These are phyloP conservation scores for Pseudomugil gertrudae DNA, from an alignment of 2,797 vertebrate species.

Conservation along the genomic window DNA sequence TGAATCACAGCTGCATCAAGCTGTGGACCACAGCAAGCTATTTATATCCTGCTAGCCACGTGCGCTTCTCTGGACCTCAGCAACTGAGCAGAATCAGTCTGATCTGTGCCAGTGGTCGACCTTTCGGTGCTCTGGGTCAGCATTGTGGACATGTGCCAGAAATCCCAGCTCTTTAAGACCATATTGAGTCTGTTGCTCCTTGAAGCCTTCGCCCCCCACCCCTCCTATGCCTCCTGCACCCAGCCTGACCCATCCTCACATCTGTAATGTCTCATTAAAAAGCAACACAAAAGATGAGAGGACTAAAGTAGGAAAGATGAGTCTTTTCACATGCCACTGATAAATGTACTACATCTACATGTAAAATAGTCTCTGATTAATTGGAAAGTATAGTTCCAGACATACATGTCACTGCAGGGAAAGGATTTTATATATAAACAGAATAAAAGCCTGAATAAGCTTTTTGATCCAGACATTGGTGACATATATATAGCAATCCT, in stretches of 20 bases:
- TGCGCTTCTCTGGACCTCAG: conserved; percentile 67
- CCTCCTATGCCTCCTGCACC: conserved; percentile 6
- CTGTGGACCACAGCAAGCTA: conserved; percentile 60
- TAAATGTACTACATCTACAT: too few species aligned
- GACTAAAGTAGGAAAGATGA: background rate
- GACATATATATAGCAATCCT: background rate
- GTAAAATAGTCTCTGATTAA: too few species aligned
- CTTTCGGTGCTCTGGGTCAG: conserved; percentile 65
- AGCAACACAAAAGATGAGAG: conserved; percentile 13
- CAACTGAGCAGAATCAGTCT: conserved; percentile 72
- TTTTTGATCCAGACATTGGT: background rate
- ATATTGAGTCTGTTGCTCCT: conserved; percentile 62
- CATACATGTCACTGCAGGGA: background rate
- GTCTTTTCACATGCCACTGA: too few species aligned
- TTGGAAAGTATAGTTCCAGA: too few species aligned
- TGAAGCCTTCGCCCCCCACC: conserved; percentile 1
- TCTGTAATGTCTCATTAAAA: conserved; percentile 20
- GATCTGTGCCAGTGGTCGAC: conserved; percentile 60
- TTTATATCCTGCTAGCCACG: conserved; percentile 69
- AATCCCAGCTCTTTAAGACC: conserved; percentile 58
- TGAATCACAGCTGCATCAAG: conserved; percentile 50
- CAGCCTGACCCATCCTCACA: conserved; percentile 31
- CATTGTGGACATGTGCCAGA: conserved; percentile 60
- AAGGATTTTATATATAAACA: background rate
- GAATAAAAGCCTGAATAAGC: background rate